A percentile compares a stretch with the other conserved stretches of the same genome.
Evolutionary conservation across 2,888 invertebrate species (phyloP).

Genomic region (Eupithecia vulgata): DNA sequence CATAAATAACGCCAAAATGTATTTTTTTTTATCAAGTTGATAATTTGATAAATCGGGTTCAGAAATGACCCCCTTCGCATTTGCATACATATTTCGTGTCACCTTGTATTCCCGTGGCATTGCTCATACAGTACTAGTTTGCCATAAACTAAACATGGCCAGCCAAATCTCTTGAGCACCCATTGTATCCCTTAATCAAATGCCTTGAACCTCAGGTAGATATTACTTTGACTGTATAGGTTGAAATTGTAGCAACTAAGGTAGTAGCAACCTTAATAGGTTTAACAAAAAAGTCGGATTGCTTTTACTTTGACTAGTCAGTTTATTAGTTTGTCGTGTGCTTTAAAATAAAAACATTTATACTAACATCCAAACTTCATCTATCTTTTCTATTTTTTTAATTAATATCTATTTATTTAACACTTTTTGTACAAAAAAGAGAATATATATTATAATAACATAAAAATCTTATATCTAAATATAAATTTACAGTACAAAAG

Average conservation of each 20-base stretch:
- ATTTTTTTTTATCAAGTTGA: too few relatives aligned
- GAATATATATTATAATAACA: too few relatives aligned
- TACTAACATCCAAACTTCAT: too few relatives aligned
- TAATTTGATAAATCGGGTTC: too few relatives aligned
- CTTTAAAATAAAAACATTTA: too few relatives aligned
- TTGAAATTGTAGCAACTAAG: background rate
- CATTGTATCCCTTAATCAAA: constrained; percentile 59
- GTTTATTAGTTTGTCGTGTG: too few relatives aligned
- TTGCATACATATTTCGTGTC: background rate
- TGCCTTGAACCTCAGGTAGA: constrained; percentile 49
- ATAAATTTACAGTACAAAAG: too few relatives aligned
- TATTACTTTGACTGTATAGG: constrained; percentile 23
- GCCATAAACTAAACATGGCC: constrained; percentile 36
- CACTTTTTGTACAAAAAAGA: too few relatives aligned
- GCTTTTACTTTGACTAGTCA: background rate
- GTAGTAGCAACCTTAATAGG: constrained; percentile 10
- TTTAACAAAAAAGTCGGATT: constrained; percentile 3
- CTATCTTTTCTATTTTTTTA: too few relatives aligned
- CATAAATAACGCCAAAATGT: background rate
- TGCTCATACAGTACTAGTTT: constrained; percentile 28
- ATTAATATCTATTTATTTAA: too few relatives aligned
- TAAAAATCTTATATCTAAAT: too few relatives aligned
- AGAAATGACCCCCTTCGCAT: background rate
- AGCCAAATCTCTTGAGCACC: constrained; percentile 46
- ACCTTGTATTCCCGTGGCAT: constrained; percentile 19